Base-by-base conservation (phyloP, 2,113 vertebrate species). In the Barnardius zonarius region DNA sequence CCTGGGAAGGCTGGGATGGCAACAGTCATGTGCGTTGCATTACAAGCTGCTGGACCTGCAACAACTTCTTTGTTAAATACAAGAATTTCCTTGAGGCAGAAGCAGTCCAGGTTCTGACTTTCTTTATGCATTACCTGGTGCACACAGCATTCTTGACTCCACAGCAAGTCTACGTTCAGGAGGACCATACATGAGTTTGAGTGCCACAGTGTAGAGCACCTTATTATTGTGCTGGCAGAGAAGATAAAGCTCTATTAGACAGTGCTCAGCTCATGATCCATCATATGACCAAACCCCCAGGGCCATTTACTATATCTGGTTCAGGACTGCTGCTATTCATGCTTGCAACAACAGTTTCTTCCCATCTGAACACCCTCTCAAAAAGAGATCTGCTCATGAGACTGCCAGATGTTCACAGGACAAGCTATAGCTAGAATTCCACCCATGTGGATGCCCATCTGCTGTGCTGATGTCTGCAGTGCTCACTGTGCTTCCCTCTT, bases 1-100 rank as follows among this genome's bases (percentile, higher is more conserved):
- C 97, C 98, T 55, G 96, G 97, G 78, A 98, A 98, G 28, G 87
- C 91, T 79, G 98, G 98, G 93, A 98, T 92, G 63, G 55, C 31
- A 37, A 98, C 31, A 55, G 78, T 96, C 97, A 98, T 92, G 31
- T 98, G 97, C 19, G 98, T 98, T 11, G 91, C 59, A 62, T 98
- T 98, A 37, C 98, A 98, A 23, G 20, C 23, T 37, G 94, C 95
- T 48, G 96, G 94, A 59, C 94, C 98, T 98, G 83, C 23, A 96
- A 90, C 16, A 57, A 24, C 23, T 83, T 2, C 33, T 81, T 16
- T 3, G 11, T 18, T 69, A 55, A 15, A 18, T n/a, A 1, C 0
- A 24, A 37, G 62, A 14, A 0, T 23, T 46, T 48, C 20, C 35
- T 30, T 28, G 5, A 19, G 8, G 10, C 27, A 88, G n/a, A 43